Percentiles rank a stretch among this genome's conserved stretches.
Evolutionary conservation across 2,888 invertebrate genomes (phyloP).

Genomic region (Drosophila anomalata): DNA sequence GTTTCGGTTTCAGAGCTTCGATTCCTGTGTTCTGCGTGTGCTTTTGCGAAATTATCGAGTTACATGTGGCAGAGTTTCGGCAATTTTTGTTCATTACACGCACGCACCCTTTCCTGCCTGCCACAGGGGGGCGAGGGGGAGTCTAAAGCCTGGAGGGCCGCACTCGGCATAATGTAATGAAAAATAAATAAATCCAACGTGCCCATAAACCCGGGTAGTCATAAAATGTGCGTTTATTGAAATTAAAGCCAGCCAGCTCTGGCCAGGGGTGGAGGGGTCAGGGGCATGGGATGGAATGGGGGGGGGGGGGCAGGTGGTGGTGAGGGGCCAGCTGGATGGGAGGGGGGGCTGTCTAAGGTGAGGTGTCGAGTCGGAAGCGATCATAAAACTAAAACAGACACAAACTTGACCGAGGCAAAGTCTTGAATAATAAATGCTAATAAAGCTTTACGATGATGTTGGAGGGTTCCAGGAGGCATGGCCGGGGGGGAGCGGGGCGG

Average conservation of each 20-base stretch:
- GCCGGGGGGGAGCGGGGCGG: slow-evolving; percentile 5
- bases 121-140: too few relatives aligned
- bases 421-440: slow-evolving; percentile 81
- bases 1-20: slow-evolving; percentile 31
- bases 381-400: slow-evolving; percentile 55
- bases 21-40: slow-evolving; percentile 23
- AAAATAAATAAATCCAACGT: slow-evolving; percentile 45
- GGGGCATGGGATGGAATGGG: background rate
- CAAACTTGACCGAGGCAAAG: slow-evolving; percentile 45
- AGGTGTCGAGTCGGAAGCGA: slow-evolving; percentile 56
- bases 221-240: slow-evolving; percentile 68
- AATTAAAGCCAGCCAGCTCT: slow-evolving; percentile 48
- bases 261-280: slow-evolving; percentile 3
- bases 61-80: slow-evolving; percentile 24
- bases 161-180: slow-evolving; percentile 48
- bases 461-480: slow-evolving; percentile 12
- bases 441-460: slow-evolving; percentile 73
- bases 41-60: slow-evolving; percentile 29
- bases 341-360: slow-evolving; percentile 14
- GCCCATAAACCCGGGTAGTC: slow-evolving; percentile 45
- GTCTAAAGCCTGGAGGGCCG: background rate
- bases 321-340: too few relatives aligned
- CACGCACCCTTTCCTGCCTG: slow-evolving; percentile 9
- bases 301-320: background rate
- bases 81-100: slow-evolving; percentile 33